Conservation (phyloP, 35 echinoderm and acorn worm species). For the Stichopus chloronotus region DNA sequence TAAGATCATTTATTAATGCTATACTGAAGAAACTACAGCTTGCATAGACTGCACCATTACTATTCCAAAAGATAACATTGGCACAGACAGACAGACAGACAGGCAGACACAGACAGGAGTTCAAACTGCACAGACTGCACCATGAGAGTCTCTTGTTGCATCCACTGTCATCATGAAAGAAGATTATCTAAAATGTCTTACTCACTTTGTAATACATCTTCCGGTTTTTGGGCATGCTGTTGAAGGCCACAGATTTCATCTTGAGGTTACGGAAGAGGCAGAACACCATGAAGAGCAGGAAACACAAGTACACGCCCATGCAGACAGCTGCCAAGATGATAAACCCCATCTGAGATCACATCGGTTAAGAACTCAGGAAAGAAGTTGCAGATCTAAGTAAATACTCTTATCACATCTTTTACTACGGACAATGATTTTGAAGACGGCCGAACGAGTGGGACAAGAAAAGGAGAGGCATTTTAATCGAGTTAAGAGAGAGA, state of each 20-base stretch:
- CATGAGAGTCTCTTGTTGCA: background rate
- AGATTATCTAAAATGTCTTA: background rate
- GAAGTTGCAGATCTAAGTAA: background rate
- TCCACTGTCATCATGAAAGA: background rate
- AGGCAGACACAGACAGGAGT: no score
- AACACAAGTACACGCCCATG: slow-evolving; percentile 75
- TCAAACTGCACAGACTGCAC: no score
- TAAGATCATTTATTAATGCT: no score
- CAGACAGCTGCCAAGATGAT: slow-evolving; percentile 87
- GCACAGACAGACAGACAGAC: no score
- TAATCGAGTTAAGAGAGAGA: no score
- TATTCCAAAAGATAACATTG: background rate
- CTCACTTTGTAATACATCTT: slow-evolving; percentile 91
- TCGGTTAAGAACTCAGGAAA: background rate
- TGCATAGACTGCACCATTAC: no score
- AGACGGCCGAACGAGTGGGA: background rate
- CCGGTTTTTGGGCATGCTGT: slow-evolving; percentile 80
- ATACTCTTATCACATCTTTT: background rate
- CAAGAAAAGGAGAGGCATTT: no score
- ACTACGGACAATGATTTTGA: background rate
- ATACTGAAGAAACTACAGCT: no score
- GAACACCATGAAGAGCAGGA: slow-evolving; percentile 95
- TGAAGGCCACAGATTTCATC: slow-evolving; percentile 79
- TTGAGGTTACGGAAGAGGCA: slow-evolving; percentile 94
- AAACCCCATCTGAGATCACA: slow-evolving; percentile 75